Evolutionary conservation across 2,113 vertebrate genomes (phyloP), one percentile per base, ranked within the genome.

Genomic region (Rhinogobius similis): DNA sequence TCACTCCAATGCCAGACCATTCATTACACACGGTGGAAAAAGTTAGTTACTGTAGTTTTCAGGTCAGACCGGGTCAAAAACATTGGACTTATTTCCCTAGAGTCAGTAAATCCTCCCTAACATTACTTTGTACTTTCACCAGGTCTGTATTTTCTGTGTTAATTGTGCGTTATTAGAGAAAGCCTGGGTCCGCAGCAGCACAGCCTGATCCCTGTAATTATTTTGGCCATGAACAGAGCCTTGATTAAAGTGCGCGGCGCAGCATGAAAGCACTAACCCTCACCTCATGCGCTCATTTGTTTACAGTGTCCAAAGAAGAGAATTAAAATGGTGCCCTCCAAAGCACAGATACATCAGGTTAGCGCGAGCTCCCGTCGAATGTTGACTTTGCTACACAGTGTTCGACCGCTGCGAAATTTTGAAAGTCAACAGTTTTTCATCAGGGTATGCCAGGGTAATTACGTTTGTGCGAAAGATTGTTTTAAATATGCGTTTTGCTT

Each of bases 301-400:
- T 65, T 58, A 53, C 68, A 36, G 52, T 62, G 62, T 36, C 2
- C 2, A 5, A 65, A 69, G 26, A 70, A 67, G 3, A 13, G 29
- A 39, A 16, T 38, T 9, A 8, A 64, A 61, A 73, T 48, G 11
- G 18, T 56, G 14, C 24, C 43, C 44, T 21, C 32, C 2, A 20
- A 68, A 61, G 18, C 39, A 48, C 71, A 41, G 43, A 62, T 23
- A 36, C 2, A 36, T 8, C 44, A 68, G 63, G 56, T 70, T 32
- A 67, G 11, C 1, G 27, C 41, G n/a, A n/a, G n/a, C n/a, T n/a
- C n/a, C n/a, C n/a, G n/a, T n/a, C 55, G n/a, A 52, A 23, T 75
- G 73, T 72, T 76, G 69, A 75, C 71, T 65, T 62, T 68, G 59
- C 72, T 69, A 61, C 62, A 75, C 70, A 79, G 64, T 32, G n/a